Evolutionary conservation across 2,797 vertebrate species (phyloP), one percentile per base, ranked within the genome.

Genomic region (Halcyon smyrnensis): DNA sequence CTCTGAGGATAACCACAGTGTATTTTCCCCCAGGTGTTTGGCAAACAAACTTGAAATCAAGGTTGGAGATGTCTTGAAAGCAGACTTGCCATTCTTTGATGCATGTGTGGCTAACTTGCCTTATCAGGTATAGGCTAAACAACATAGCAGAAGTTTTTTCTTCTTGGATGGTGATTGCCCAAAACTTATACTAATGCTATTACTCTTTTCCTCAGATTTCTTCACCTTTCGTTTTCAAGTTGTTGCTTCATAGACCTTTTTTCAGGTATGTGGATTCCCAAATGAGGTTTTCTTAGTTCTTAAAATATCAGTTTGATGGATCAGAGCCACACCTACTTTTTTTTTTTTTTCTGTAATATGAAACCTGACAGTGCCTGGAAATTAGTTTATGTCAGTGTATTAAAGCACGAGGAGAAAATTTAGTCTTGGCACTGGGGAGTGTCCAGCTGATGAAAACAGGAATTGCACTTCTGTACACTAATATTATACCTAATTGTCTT

Each of bases 31-130:
- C 94, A 99, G 99, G 56, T 98, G 98, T 37, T 87, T 99, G 97
- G 99, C 99, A 94, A 97, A 98, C 92, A 99, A 99, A 97, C 99
- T 99, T 87, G 99, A 99, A 93, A 98, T 99, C 93, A 97, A 99
- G 97, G 98, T 99, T 57, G 99, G 99, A 57, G 99, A 99, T 73
- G 97, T 99, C 21, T 94, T 99, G 84, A 99, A 99, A 98, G 98
- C 99, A 8, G 99, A 99, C 28, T 97, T 99, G 28, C 99, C 99
- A 0, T 99, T 99, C 95, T 99, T 99, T 97, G 99, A 99, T 77
- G 75, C 99, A 8, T 99, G 99, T 80, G 99, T 99, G 81, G 99
- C 99, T 95, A 99, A 99, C 96, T 98, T 99, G 96, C 99, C 99
- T 8, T 99, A 99, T 92, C 99, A 99, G 99, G 99, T 99, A 97